Percentiles rank a stretch among this genome's conserved stretches.
Evolutionary conservation across 2,888 invertebrate genomes (phyloP).

Genomic region (Archips xylosteana): DNA sequence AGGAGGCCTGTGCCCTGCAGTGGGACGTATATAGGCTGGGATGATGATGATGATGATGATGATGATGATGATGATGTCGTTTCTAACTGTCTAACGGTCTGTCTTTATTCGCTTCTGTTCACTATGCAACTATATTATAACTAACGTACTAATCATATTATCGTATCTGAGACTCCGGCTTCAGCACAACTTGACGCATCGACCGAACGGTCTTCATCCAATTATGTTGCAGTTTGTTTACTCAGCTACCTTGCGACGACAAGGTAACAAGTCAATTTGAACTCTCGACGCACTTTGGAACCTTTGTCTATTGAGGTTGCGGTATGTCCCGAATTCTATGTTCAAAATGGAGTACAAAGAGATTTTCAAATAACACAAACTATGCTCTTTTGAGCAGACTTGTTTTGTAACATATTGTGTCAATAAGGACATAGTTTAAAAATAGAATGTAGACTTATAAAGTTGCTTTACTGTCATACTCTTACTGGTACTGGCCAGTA

Average conservation of each 20-base stretch:
- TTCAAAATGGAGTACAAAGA: too few relatives aligned
- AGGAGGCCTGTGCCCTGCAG: too few relatives aligned
- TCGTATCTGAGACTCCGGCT: constrained; percentile 21
- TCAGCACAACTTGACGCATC: constrained; percentile 15
- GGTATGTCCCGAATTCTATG: not conserved
- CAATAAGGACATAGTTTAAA: too few relatives aligned
- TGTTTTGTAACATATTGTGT: not conserved
- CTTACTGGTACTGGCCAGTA: not conserved
- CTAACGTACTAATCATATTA: constrained; percentile 30
- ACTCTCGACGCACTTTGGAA: constrained; percentile 5
- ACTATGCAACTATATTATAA: too few relatives aligned
- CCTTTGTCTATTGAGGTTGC: not conserved
- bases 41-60: too few relatives aligned
- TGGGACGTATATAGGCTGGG: too few relatives aligned
- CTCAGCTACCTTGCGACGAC: constrained; percentile 3
- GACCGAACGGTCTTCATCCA: constrained; percentile 31
- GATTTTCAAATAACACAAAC: too few relatives aligned
- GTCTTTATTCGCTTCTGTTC: too few relatives aligned
- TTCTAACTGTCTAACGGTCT: too few relatives aligned
- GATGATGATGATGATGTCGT: too few relatives aligned
- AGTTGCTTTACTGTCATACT: not conserved
- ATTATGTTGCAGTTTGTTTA: constrained; percentile 30
- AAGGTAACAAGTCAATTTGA: constrained; percentile 8
- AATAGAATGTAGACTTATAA: too few relatives aligned
- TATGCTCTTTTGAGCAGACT: not conserved